Percentiles rank a stretch among this genome's conserved stretches.
phyloP scores from a whole-genome alignment of 2,888 invertebrate genomes.

The Scaptomyza tumidula region DNA sequence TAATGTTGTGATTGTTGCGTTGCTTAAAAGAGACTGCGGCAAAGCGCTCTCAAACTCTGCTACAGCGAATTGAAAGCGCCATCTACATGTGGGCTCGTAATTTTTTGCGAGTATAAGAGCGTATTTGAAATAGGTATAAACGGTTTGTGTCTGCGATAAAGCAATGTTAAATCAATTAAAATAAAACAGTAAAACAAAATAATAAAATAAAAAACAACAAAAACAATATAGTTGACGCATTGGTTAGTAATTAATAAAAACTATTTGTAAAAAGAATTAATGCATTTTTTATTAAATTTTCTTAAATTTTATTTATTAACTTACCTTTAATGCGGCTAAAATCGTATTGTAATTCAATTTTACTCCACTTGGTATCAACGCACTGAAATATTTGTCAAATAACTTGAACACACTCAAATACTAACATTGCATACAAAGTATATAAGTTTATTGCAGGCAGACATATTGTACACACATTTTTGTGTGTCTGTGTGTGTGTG shows the following conservation, averaged over 20 bases:
- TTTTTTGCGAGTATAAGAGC: constrained; percentile 20
- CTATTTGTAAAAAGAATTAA: too few relatives aligned
- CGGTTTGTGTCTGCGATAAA: constrained; percentile 12
- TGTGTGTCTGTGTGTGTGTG: constrained; percentile 3
- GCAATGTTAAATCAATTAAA: too few relatives aligned
- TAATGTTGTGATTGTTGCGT: constrained; percentile 5
- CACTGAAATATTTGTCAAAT: constrained; percentile 19
- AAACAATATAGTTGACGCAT: too few relatives aligned
- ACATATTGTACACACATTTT: background rate
- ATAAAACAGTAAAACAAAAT: too few relatives aligned
- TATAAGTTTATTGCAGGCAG: background rate
- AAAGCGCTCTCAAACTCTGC: background rate
- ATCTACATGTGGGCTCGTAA: constrained; percentile 12
- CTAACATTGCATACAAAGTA: too few relatives aligned
- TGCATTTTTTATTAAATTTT: too few relatives aligned
- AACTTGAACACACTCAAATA: background rate
- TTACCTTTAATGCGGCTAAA: background rate
- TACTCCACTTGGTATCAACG: constrained; percentile 4
- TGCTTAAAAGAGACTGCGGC: background rate
- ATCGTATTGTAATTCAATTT: background rate
- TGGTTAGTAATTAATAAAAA: too few relatives aligned
- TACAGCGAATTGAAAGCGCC: constrained; percentile 19
- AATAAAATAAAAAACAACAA: too few relatives aligned
- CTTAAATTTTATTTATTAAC: too few relatives aligned
- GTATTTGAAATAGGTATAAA: constrained; percentile 12